Base-by-base conservation (phyloP, 2,888 invertebrate genomes). In the Pristionchus arcanus region DNA sequence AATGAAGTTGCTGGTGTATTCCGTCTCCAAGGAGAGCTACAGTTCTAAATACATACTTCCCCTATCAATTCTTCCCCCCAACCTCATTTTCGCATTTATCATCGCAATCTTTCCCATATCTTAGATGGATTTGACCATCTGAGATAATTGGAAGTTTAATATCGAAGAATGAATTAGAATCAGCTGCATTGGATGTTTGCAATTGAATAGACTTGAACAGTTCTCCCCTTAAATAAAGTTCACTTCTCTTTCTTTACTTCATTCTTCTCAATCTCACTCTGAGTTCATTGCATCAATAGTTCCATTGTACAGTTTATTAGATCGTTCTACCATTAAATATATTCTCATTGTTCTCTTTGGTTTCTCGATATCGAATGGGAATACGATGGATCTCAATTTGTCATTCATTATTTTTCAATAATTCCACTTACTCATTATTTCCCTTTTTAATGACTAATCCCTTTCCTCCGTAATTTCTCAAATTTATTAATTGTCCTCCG, bases 61-160 rank as follows among this genome's bases (percentile, higher is more conserved):
- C 42, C 42, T 42, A 3, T 9, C 5, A 42, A 42, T 42, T 42
- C n/a, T n/a, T n/a, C n/a, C n/a, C n/a, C n/a, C 53, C 15, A 59
- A 59, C 59, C 59, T 71, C 25, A 71, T 71, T 16, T 59, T 71
- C 31, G 21, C 71, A 87, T 34, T 25, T 68, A 31, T 87, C 53
- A 31, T 31, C 68, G 85, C 93, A 93, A 83, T 92, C 91, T 63
- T 71, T 87, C 81, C 94, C 93, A 90, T 93, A 94, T 34, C 91
- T 92, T 15, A 94, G 90, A 37, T 89, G 66, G 77, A 93, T 93
- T 31, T 92, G 87, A 21, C 92, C 92, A 85, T 92, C 91, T 68
- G 92, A 92, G 81, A 94, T 91, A 25, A 94, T 91, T 68, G 92
- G 92, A 55, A 93, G 94, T 37, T 92, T 91, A 55, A 94, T 92